Evolutionary conservation across 2,113 vertebrate species (phyloP).

Genomic region (Paradisaea rubra): DNA sequence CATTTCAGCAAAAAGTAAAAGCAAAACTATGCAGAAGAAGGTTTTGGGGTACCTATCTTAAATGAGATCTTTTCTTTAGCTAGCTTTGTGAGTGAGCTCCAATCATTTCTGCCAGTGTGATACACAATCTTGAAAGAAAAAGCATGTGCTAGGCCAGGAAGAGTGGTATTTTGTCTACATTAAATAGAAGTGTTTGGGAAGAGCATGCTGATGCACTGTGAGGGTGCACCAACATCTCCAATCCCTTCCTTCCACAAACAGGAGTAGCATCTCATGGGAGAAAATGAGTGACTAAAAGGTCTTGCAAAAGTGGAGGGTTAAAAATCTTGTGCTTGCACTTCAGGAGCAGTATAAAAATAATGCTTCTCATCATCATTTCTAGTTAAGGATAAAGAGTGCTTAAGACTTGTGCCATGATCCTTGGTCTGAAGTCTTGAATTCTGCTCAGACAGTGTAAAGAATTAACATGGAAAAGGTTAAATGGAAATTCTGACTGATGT

Average conservation of each 20-base stretch:
- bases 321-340: neutral
- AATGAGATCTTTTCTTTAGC: neutral
- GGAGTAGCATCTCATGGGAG: neutral
- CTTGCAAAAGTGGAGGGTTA: conserved; percentile 11
- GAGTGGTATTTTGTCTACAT: neutral
- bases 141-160: neutral
- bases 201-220: neutral
- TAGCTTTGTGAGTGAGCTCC: neutral
- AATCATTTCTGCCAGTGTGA: neutral
- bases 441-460: neutral
- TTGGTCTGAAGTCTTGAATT: neutral
- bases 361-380: neutral
- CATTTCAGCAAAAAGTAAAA: neutral
- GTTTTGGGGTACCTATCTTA: neutral
- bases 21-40: neutral
- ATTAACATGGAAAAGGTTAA: neutral
- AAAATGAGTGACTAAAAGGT: neutral
- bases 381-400: neutral
- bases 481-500: neutral
- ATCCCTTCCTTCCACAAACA: neutral
- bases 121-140: neutral
- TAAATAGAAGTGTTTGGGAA: neutral
- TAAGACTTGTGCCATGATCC: neutral
- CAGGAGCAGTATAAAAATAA: neutral
- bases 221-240: neutral